Base-by-base conservation (phyloP, 2,113 vertebrate species). In the Pedionomus torquatus region DNA sequence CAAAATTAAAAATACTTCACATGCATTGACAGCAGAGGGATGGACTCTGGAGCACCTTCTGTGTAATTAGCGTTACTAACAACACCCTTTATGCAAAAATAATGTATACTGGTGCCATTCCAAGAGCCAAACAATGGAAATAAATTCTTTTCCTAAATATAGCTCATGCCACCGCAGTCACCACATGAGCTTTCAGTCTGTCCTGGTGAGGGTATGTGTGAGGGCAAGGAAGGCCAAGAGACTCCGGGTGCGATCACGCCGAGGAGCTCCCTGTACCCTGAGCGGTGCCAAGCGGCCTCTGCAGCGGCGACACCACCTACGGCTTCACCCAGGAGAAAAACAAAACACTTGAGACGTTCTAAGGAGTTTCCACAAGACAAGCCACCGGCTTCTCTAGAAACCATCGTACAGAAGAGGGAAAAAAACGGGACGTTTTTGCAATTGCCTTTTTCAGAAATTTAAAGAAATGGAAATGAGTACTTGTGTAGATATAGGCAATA, bases 181-280 rank as follows among this genome's bases (percentile, higher is more conserved):
- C 11, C 7, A 28, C 9, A 2, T 0, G 25, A 35, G 43, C 41
- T 28, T 9, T 12, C 37, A 23, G 60, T 55, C 61, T 18, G 58
- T 48, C 48, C 6, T 7, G 10, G 1, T 3, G 26, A 41, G 51
- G 0, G 23, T 1, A 3, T 5, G 1, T 1, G 1, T 1, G 5
- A 33, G 60, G 83, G 35, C 5, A 35, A 30, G 6, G 1, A 17
- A 48, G 13, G 31, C 39, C 28, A 2, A 20, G 69, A 15, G 0
- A 5, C 28, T 60, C 17, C 4, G 1, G 0, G 37, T 4, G 5
- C 0, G 8, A 23, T 0, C 39, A 8, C 1, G 0, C 46, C 64
- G 8, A 1, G 13, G 15, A 17, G 37, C 35, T 55, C 37, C 28
- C 31, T 3, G 4, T 5, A 28, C 83, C 52, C 33, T 15, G 2